These are phyloP conservation scores for Luehdorfia chinensis DNA, from an alignment of 1,140 invertebrate species.

Conservation along the genomic window DNA sequence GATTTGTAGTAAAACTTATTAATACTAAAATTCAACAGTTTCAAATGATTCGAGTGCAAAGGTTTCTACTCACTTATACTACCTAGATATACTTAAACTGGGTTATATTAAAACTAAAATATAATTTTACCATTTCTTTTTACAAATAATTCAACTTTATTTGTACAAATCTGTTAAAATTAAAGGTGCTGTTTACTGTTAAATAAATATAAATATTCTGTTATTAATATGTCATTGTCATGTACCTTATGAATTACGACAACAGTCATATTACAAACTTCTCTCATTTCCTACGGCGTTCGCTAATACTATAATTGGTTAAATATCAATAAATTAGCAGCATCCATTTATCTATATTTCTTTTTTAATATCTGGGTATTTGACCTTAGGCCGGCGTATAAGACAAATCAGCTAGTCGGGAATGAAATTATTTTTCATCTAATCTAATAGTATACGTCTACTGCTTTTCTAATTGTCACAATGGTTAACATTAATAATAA, in stretches of 20 bases:
- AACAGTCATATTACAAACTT: slow-evolving; percentile 1
- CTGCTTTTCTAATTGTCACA: background rate
- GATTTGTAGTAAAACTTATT: no score
- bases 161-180: background rate
- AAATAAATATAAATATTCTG: background rate
- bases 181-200: background rate
- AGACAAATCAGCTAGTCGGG: no score
- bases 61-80: no score
- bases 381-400: slow-evolving; percentile 6
- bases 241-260: background rate
- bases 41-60: no score
- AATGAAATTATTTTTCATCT: slow-evolving; percentile 3
- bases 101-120: no score
- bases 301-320: background rate
- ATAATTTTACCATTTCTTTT: no score
- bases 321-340: slow-evolving; percentile 5
- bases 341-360: no score
- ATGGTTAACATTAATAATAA: slow-evolving; percentile 12
- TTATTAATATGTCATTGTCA: background rate
- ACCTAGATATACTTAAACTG: no score
- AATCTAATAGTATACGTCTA: slow-evolving; percentile 2
- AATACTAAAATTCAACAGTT: no score
- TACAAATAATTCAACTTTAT: slow-evolving; percentile 8
- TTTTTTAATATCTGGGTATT: background rate
- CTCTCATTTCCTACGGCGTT: background rate